Evolutionary conservation across 2,113 vertebrate genomes (phyloP).

Genomic region (Nothobranchius furzeri): DNA sequence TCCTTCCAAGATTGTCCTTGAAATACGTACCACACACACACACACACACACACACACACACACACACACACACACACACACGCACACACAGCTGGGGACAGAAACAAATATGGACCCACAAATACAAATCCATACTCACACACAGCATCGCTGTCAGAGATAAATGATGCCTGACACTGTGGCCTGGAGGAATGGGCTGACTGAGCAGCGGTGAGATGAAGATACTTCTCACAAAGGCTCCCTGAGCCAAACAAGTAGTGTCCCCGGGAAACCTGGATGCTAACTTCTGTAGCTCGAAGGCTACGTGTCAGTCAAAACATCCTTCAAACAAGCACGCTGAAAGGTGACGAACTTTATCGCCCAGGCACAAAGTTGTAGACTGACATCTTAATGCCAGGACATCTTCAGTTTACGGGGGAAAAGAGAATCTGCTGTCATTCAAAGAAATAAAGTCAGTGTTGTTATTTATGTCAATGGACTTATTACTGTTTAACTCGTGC

Average conservation of each 20-base stretch:
- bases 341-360: constrained; percentile 66
- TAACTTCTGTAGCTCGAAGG: constrained; percentile 68
- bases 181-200: constrained; percentile 68
- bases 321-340: constrained; percentile 67
- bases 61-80: constrained; percentile 20
- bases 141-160: constrained; percentile 66
- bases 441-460: constrained; percentile 45
- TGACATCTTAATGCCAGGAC: constrained; percentile 69
- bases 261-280: constrained; percentile 67
- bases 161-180: constrained; percentile 73
- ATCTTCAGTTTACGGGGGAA: constrained; percentile 18
- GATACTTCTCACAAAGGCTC: constrained; percentile 74
- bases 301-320: constrained; percentile 74
- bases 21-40: constrained; percentile 45
- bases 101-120: constrained; percentile 22
- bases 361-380: constrained; percentile 62
- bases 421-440: constrained; percentile 24
- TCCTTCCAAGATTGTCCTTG: constrained; percentile 47
- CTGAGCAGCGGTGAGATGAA: constrained; percentile 69
- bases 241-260: constrained; percentile 73
- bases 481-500: constrained; percentile 22
- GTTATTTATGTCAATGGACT: constrained; percentile 43
- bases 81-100: neutral
- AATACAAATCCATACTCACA: constrained; percentile 24
- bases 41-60: neutral